Conservation (phyloP, 1,140 invertebrate species). For the Saccostrea glomerata region DNA sequence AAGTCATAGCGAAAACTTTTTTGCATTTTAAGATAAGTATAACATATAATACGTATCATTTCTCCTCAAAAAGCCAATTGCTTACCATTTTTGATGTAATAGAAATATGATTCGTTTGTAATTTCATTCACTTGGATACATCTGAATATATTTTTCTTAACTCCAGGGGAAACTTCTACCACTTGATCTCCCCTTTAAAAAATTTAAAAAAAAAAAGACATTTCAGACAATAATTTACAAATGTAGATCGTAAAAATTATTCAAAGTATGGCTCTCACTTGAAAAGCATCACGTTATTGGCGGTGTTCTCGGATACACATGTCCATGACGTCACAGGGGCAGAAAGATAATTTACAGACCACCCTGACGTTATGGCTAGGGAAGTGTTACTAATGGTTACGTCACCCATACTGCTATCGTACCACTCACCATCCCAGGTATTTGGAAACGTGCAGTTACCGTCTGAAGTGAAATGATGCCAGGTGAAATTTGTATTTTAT, state of each 20-base stretch:
- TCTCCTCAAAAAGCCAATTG: neutral
- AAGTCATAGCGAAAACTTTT: no score
- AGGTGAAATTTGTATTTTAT: neutral
- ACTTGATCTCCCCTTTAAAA: slow-evolving; percentile 38
- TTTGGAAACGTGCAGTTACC: slow-evolving; percentile 37
- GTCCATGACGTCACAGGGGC: slow-evolving; percentile 44
- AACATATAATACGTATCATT: neutral
- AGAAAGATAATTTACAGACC: slow-evolving; percentile 17
- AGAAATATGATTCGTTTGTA: slow-evolving; percentile 31
- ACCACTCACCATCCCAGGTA: slow-evolving; percentile 36
- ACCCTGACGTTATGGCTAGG: slow-evolving; percentile 30
- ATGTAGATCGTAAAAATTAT: neutral
- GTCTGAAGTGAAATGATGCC: neutral
- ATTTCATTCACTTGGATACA: slow-evolving; percentile 24
- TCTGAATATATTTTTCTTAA: slow-evolving; percentile 6
- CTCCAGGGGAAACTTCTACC: neutral
- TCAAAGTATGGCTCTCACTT: slow-evolving; percentile 24
- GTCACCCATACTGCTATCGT: slow-evolving; percentile 32
- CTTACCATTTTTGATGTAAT: slow-evolving; percentile 36
- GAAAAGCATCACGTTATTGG: slow-evolving; percentile 32
- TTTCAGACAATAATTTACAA: no score
- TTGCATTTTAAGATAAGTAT: neutral
- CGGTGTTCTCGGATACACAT: slow-evolving; percentile 33
- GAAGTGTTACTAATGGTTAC: neutral
- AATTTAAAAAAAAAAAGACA: neutral